Evolutionary conservation across 1,140 invertebrate genomes (phyloP), one percentile per base, ranked within the genome.

Genomic region (Nephila pilipes): DNA sequence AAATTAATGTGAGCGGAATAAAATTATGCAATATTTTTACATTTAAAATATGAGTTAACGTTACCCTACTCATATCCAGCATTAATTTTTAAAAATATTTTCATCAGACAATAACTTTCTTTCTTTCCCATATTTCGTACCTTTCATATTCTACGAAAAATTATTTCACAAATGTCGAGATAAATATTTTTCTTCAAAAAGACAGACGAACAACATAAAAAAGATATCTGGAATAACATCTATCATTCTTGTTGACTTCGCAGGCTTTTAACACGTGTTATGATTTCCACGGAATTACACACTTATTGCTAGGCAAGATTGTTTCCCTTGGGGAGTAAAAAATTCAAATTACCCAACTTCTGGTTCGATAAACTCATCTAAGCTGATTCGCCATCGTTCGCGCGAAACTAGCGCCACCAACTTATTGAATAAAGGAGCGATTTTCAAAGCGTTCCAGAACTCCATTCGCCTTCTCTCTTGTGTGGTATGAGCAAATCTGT

Each of bases 271-370:
- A 75, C 69, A 75, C 32, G 69, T 36, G 69, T 29, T 36, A 32
- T 32, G 16, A 18, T 36, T 75, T 75, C 29, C 69, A 75, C 14
- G 18, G 16, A 75, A 36, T 18, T 10, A 46, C 46, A 75, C 14
- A 32, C 29, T 1, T 29, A 75, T 36, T 14, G 36, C 25, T 32
- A 5, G 12, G 1, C 29, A 75, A 75, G 69, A 29, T 29, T 75
- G 20, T 32, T 75, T 75, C 69, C 36, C 6, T 5, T 0, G 22
- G 22, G 25, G 65, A 18, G 16, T 16, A 29, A 29, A 29, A 32
- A 75, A 75, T 83, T 83, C 81, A 83, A 46, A 46, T 83, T 54
- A 55, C 81, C 46, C 22, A 83, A 83, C 46, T 32, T 81, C 38
- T 3, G n/a, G 81, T 55, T 57, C 81, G 81, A 55, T 54, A 55